These are phyloP conservation scores for Pedicia rivosa DNA, from an alignment of 2,888 invertebrate species.

Conservation along the genomic window DNA sequence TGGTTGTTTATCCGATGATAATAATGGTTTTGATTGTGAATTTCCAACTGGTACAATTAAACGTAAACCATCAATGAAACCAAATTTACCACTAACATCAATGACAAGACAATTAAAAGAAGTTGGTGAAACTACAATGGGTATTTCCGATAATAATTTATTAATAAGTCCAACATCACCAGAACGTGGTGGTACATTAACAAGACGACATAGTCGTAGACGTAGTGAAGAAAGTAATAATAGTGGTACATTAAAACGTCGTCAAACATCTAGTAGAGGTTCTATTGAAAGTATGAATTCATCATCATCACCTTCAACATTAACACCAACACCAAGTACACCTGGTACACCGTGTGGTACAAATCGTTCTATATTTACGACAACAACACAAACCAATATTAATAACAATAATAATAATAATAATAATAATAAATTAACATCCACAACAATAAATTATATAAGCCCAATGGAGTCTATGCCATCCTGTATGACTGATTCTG, in stretches of 20 bases:
- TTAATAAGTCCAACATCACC: conserved; percentile 31
- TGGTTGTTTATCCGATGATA: conserved; percentile 68
- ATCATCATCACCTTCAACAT: conserved; percentile 26
- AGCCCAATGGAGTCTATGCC: conserved; percentile 15
- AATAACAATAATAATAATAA: conserved; percentile 3
- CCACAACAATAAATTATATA: not conserved
- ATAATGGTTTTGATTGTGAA: conserved; percentile 54
- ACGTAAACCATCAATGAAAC: conserved; percentile 83
- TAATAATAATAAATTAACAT: not conserved
- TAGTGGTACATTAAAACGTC: conserved; percentile 29
- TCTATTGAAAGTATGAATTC: conserved; percentile 25
- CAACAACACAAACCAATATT: not conserved
- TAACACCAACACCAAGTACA: conserved; percentile 28
- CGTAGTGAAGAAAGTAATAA: conserved; percentile 30
- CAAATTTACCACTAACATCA: conserved; percentile 77
- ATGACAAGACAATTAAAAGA: conserved; percentile 83
- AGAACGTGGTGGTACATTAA: conserved; percentile 42
- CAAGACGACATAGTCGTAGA: conserved; percentile 36
- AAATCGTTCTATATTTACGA: not conserved
- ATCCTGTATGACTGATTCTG: conserved; percentile 34
- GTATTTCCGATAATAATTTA: conserved; percentile 35
- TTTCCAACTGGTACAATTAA: conserved; percentile 76
- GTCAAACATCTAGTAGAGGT: conserved; percentile 22
- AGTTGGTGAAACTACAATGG: conserved; percentile 52
- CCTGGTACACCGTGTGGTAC: conserved; percentile 21